Percentiles rank a stretch among this genome's conserved stretches.
Evolutionary conservation across 2,888 invertebrate species (phyloP).

Genomic region (Trichopria drosophilae): DNA sequence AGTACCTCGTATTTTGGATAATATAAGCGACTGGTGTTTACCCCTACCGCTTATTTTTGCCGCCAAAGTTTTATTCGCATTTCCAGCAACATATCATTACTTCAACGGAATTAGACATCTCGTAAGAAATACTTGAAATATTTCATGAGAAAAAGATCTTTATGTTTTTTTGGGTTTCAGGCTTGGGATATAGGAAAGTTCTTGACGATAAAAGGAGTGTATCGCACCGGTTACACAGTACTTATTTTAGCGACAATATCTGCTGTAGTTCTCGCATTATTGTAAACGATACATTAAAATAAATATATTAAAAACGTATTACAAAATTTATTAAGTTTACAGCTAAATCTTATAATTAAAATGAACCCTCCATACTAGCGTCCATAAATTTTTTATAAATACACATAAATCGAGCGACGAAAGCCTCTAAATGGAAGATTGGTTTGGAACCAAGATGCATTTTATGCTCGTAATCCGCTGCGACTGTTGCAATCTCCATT

Average conservation of each 20-base stretch:
- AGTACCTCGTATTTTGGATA: conserved; percentile 59
- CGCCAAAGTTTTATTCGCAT: conserved; percentile 74
- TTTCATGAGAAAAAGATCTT: neutral
- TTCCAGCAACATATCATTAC: conserved; percentile 82
- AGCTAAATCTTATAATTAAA: conserved; percentile 1
- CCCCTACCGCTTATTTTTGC: conserved; percentile 62
- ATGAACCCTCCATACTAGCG: conserved; percentile 65
- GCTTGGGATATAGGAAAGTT: conserved; percentile 78
- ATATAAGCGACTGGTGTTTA: conserved; percentile 54
- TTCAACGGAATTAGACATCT: conserved; percentile 89
- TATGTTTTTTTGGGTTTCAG: conserved; percentile 57
- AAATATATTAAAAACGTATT: neutral
- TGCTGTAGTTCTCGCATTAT: conserved; percentile 57
- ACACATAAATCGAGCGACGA: conserved; percentile 94
- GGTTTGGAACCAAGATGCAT: conserved; percentile 90
- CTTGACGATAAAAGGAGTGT: conserved; percentile 75
- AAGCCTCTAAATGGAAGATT: conserved; percentile 96
- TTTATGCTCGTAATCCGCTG: conserved; percentile 90
- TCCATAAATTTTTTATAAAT: conserved; percentile 88
- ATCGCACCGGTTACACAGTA: conserved; percentile 70
- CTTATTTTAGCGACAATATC: conserved; percentile 57
- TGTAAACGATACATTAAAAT: conserved; percentile 41
- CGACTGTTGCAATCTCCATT: conserved; percentile 79
- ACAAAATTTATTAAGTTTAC: conserved; percentile 3
- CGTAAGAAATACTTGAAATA: conserved; percentile 56